phyloP scores from a whole-genome alignment of 2,888 invertebrate species.

The Cantharis rufa region DNA sequence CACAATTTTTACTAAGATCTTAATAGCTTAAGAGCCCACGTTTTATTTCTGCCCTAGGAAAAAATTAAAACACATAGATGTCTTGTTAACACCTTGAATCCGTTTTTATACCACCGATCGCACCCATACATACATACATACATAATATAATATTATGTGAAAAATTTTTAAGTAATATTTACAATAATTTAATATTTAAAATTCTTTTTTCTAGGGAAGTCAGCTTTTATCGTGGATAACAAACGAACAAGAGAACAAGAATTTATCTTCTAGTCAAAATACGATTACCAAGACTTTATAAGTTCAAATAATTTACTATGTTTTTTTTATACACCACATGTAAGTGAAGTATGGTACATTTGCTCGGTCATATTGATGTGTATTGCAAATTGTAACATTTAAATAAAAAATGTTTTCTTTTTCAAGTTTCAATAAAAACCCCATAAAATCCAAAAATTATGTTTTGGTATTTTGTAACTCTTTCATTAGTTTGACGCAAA shows the following conservation, averaged over 20 bases:
- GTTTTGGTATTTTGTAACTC: neutral
- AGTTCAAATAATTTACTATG: conserved; percentile 19
- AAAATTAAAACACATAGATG: too few relatives aligned
- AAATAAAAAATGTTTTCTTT: too few relatives aligned
- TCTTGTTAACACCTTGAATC: too few relatives aligned
- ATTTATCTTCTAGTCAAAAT: conserved; percentile 50
- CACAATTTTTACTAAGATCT: too few relatives aligned
- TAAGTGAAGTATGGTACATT: neutral
- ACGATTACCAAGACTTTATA: conserved; percentile 55
- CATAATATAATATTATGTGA: too few relatives aligned
- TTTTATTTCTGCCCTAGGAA: too few relatives aligned
- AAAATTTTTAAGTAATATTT: too few relatives aligned
- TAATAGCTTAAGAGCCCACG: too few relatives aligned
- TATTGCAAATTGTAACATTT: too few relatives aligned
- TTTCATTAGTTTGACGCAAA: neutral
- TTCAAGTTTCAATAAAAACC: too few relatives aligned
- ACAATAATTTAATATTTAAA: neutral
- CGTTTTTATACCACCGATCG: too few relatives aligned
- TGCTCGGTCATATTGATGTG: neutral
- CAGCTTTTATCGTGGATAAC: conserved; percentile 35
- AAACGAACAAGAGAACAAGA: conserved; percentile 30
- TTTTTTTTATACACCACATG: neutral
- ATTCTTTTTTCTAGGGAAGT: conserved; percentile 29
- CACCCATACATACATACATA: too few relatives aligned
- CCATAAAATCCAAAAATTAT: neutral